phyloP scores from a whole-genome alignment of 1,140 invertebrate species.

The Acromyrmex charruanus region DNA sequence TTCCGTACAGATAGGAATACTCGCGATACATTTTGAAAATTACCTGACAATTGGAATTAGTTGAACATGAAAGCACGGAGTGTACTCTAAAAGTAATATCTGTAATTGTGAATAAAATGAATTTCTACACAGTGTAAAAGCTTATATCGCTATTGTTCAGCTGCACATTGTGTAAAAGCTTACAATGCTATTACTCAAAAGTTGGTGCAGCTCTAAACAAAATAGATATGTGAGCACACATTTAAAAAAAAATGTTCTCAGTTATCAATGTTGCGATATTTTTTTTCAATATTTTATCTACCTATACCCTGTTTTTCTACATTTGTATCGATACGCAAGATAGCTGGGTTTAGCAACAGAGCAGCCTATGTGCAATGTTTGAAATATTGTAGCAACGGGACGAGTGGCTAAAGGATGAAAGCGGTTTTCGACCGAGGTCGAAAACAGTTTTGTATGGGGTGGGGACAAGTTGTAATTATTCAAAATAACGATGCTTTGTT shows the following conservation, averaged over 20 bases:
- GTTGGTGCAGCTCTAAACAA: not conserved
- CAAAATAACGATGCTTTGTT: conserved; percentile 78
- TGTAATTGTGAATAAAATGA: conserved; percentile 6
- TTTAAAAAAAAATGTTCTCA: conserved; percentile 14
- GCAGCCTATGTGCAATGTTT: not conserved
- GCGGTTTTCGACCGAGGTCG: conserved; percentile 17
- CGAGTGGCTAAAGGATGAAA: not conserved
- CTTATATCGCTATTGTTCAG: not conserved
- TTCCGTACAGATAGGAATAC: too few species aligned
- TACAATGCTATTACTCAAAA: not conserved
- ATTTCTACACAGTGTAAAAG: not conserved
- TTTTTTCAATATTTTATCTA: conserved; percentile 42
- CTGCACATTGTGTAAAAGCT: not conserved
- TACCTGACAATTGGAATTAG: not conserved
- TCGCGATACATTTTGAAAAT: not conserved
- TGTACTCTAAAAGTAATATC: not conserved
- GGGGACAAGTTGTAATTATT: conserved; percentile 76
- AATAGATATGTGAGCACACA: not conserved
- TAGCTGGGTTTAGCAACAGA: not conserved
- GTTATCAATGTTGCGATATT: not conserved
- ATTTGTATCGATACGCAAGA: conserved; percentile 10
- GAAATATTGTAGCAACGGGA: not conserved
- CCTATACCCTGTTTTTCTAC: not conserved
- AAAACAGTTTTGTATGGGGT: not conserved
- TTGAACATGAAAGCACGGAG: not conserved